A percentile compares a stretch with the other conserved stretches of the same genome.
phyloP scores from a whole-genome alignment of 2,797 vertebrate species.

The Notamacropus eugenii region DNA sequence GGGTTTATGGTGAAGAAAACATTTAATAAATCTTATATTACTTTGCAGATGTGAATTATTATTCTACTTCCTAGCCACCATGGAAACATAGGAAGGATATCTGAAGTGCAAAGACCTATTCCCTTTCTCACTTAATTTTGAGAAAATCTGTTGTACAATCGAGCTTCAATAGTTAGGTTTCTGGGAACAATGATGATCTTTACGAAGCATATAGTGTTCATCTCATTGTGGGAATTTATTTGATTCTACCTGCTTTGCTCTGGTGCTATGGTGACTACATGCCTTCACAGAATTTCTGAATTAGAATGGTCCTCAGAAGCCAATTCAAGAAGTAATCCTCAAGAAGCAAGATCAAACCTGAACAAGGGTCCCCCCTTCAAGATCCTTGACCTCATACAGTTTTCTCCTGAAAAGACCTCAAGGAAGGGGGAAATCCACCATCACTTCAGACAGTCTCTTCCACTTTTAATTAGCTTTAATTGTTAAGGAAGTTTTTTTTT shows the following conservation, averaged over 20 bases:
- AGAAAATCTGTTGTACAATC: too few relatives aligned
- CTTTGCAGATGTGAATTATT: too few relatives aligned
- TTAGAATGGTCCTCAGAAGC: neutral
- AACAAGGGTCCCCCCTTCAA: neutral
- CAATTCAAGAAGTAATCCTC: too few relatives aligned
- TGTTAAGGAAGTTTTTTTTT: neutral
- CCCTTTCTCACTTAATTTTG: too few relatives aligned
- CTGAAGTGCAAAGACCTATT: too few relatives aligned
- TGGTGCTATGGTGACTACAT: neutral
- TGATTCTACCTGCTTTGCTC: neutral
- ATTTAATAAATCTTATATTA: too few relatives aligned
- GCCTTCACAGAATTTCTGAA: neutral
- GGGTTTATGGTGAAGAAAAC: too few relatives aligned
- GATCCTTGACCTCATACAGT: neutral
- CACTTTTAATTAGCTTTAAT: neutral
- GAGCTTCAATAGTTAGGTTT: too few relatives aligned
- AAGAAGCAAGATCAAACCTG: neutral
- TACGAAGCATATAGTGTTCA: too few relatives aligned
- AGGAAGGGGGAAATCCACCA: neutral
- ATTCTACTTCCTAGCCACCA: too few relatives aligned
- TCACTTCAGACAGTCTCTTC: neutral
- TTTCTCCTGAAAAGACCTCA: neutral
- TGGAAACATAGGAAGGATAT: too few relatives aligned
- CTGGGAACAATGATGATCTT: too few relatives aligned
- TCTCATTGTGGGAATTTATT: neutral